Conservation (phyloP, 2,888 invertebrate species). For the Sphinx pinastri region DNA sequence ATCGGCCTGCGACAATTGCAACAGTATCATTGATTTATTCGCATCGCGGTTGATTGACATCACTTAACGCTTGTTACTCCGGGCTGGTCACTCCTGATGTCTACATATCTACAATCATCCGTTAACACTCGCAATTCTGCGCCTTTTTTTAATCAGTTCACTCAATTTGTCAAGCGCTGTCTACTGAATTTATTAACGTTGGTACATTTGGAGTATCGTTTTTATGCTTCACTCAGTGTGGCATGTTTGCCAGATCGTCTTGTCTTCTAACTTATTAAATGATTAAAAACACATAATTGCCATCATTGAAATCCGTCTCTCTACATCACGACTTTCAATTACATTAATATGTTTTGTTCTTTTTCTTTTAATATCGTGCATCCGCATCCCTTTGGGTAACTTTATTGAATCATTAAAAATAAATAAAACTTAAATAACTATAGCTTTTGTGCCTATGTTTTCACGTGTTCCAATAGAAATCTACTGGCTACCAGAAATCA, state of each 20-base stretch:
- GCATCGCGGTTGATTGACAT: conserved; percentile 18
- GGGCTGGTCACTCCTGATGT: not conserved
- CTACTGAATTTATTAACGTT: not conserved
- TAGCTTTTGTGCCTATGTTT: too few species aligned
- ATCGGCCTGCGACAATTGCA: conserved; percentile 12
- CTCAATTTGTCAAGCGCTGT: not conserved
- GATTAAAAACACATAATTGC: too few species aligned
- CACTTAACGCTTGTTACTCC: conserved; percentile 15
- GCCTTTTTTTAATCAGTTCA: not conserved
- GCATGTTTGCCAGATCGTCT: too few species aligned
- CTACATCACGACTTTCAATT: too few species aligned
- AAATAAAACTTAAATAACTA: too few species aligned
- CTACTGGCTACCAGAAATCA: not conserved
- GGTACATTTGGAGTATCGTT: not conserved
- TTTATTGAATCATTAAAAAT: too few species aligned
- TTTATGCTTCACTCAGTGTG: too few species aligned
- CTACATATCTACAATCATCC: not conserved
- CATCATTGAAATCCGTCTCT: too few species aligned
- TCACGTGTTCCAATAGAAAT: not conserved
- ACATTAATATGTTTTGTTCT: too few species aligned
- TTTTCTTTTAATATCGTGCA: too few species aligned
- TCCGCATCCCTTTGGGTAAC: too few species aligned
- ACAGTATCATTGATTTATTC: conserved; percentile 13
- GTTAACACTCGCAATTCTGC: conserved; percentile 13
- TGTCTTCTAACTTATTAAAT: too few species aligned